These are phyloP conservation scores for Thaleichthys pacificus DNA, from an alignment of 2,797 vertebrate species.

Conservation along the genomic window DNA sequence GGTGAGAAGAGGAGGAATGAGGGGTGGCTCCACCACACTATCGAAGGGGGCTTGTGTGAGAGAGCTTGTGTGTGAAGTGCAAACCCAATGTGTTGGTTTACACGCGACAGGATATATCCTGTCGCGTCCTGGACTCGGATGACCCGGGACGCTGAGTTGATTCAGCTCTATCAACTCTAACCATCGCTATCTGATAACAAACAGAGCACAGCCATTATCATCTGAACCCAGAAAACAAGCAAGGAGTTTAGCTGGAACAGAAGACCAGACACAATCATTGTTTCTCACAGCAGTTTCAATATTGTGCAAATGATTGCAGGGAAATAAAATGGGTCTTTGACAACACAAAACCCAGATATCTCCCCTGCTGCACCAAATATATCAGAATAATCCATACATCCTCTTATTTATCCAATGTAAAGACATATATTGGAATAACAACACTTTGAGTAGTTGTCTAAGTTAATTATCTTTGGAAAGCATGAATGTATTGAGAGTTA, in stretches of 20 bases:
- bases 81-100: slow-evolving; percentile 42
- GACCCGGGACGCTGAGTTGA: slow-evolving; percentile 65
- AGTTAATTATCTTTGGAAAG: not conserved
- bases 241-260: not conserved
- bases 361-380: too few species aligned
- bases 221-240: not conserved
- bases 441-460: not conserved
- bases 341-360: too few species aligned
- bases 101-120: slow-evolving; percentile 42
- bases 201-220: not conserved
- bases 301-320: too few species aligned
- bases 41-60: slow-evolving; percentile 70
- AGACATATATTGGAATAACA: too few species aligned
- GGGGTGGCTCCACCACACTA: slow-evolving; percentile 59
- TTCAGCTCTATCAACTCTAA: slow-evolving; percentile 51
- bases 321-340: too few species aligned
- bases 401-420: too few species aligned
- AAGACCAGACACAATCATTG: too few species aligned
- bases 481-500: too few species aligned
- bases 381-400: too few species aligned
- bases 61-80: slow-evolving; percentile 72
- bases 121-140: slow-evolving; percentile 64
- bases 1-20: slow-evolving; percentile 62
- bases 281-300: too few species aligned
- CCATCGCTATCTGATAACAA: not conserved